Conservation (phyloP, 2,113 vertebrate genomes). For the Urocolius indicus region DNA sequence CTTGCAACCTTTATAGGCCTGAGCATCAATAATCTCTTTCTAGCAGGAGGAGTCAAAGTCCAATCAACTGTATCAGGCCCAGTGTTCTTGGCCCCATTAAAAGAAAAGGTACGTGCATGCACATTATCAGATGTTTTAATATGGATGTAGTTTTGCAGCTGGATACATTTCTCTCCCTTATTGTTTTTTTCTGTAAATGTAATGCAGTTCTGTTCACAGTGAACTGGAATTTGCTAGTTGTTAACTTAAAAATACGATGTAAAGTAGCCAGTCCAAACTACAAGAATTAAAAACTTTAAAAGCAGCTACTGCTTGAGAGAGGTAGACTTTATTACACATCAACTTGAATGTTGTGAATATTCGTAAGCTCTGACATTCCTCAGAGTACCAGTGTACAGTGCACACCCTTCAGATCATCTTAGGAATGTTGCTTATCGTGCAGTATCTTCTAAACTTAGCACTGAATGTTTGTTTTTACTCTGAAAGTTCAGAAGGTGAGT, state of each 20-base stretch:
- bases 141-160: neutral
- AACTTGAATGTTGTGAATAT: neutral
- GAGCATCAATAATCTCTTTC: neutral
- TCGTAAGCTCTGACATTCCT: neutral
- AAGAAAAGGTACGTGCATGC: conserved; percentile 88
- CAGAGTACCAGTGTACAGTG: neutral
- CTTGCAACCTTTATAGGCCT: neutral
- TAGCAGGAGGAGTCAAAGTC: conserved; percentile 94
- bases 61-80: conserved; percentile 95
- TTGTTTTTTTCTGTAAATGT: neutral
- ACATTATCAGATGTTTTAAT: neutral
- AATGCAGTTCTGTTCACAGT: neutral
- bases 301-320: neutral
- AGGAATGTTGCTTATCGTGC: conserved; percentile 65
- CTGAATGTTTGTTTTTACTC: conserved; percentile 40
- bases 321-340: neutral
- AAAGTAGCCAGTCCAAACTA: neutral
- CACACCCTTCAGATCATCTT: conserved; percentile 56
- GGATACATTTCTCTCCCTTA: neutral
- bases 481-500: conserved; percentile 50
- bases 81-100: conserved; percentile 94
- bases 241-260: neutral
- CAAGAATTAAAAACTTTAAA: neutral
- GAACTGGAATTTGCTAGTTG: neutral
- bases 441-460: conserved; percentile 45